Percentiles rank a stretch among this genome's conserved stretches.
phyloP scores from a whole-genome alignment of 2,797 vertebrate species.

The Pseudomugil gertrudae region DNA sequence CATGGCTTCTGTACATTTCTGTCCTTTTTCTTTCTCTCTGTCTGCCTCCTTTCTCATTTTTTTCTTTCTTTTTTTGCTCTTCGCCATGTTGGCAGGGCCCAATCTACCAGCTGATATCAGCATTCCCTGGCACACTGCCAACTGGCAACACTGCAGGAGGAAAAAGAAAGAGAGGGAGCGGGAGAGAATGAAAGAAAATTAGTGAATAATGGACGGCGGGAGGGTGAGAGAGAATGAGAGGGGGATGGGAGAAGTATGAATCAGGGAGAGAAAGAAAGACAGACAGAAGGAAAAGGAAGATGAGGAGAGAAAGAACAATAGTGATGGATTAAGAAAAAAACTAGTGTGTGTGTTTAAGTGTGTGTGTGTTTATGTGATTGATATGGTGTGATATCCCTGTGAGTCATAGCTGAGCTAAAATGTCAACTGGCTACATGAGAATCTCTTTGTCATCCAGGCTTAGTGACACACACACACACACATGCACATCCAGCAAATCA shows the following conservation, averaged over 20 bases:
- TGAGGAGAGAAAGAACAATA: constrained; percentile 73
- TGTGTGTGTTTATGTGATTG: constrained; percentile 71
- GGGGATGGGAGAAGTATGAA: constrained; percentile 80
- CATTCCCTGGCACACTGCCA: constrained; percentile 87
- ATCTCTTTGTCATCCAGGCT: constrained; percentile 75
- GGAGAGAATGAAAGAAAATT: constrained; percentile 81
- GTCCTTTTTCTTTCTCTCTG: constrained; percentile 62
- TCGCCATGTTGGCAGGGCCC: constrained; percentile 87
- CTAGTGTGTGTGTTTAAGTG: constrained; percentile 42
- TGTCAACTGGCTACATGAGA: constrained; percentile 81
- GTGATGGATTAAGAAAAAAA: constrained; percentile 75
- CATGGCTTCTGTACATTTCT: constrained; percentile 61
- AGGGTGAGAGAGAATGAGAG: constrained; percentile 75
- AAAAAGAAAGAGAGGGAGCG: constrained; percentile 69
- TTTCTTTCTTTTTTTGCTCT: constrained; percentile 58
- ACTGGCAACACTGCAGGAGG: constrained; percentile 84
- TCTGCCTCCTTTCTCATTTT: constrained; percentile 68
- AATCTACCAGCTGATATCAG: constrained; percentile 90
- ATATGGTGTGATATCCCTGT: constrained; percentile 82
- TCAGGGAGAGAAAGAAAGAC: constrained; percentile 72
- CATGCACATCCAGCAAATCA: constrained; percentile 42
- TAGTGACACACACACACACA: constrained; percentile 48
- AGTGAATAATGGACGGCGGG: constrained; percentile 83
- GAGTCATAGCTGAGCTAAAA: constrained; percentile 83
- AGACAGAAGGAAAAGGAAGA: constrained; percentile 64